A percentile compares a stretch with the other conserved stretches of the same genome.
These are phyloP conservation scores for Actinia tenebrosa DNA, from an alignment of 64 coral and sea anemone species.

Conservation along the genomic window DNA sequence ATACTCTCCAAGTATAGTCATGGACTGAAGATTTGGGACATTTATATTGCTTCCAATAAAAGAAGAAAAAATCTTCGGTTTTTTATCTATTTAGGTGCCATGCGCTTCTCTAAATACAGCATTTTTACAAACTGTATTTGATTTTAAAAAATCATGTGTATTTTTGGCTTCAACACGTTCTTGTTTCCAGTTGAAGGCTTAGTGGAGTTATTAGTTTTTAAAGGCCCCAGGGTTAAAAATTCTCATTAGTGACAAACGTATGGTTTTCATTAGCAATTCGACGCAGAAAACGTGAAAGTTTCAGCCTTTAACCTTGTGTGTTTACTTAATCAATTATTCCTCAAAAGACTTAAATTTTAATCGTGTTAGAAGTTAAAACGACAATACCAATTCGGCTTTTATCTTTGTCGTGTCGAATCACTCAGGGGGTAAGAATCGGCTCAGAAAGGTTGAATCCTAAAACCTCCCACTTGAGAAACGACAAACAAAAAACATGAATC, in stretches of 20 bases:
- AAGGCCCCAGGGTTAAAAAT: not conserved
- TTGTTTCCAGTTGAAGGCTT: not conserved
- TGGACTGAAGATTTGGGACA: not conserved
- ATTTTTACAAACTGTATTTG: too few species aligned
- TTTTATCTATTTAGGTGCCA: too few species aligned
- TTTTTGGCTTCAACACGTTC: not conserved
- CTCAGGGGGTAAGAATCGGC: not conserved
- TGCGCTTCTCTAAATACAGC: too few species aligned
- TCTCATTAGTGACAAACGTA: not conserved
- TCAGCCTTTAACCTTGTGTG: constrained; percentile 5
- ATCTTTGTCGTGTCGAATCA: not conserved
- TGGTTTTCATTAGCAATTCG: not conserved
- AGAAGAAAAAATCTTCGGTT: too few species aligned
- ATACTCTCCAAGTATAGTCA: not conserved
- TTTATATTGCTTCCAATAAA: too few species aligned
- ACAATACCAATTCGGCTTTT: not conserved
- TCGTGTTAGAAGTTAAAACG: not conserved
- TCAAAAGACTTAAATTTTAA: constrained; percentile 1
- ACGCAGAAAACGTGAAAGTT: not conserved
- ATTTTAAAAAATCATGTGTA: too few species aligned
- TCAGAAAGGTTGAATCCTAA: not conserved
- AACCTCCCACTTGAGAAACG: not conserved
- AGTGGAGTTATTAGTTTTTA: not conserved
- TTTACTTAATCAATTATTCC: constrained; percentile 3
- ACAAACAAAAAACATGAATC: not conserved